Percentiles rank a stretch among this genome's conserved stretches.
Evolutionary conservation across 2,113 vertebrate genomes (phyloP).

Genomic region (Natator depressus): DNA sequence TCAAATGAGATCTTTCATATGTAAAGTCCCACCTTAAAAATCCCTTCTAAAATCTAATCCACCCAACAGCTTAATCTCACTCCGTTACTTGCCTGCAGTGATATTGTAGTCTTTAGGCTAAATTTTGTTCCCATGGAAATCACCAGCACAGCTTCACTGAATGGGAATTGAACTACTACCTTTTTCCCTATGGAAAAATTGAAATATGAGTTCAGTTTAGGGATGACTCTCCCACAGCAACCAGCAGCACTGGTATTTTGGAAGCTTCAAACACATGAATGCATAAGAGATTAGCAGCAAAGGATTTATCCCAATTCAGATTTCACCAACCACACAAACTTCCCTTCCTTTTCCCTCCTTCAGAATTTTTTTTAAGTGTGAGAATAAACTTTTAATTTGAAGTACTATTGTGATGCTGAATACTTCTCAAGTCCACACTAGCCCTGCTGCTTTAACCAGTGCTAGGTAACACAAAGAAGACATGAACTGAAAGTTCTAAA

Average conservation of each 20-base stretch:
- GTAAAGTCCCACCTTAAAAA: not conserved
- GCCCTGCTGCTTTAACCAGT: not conserved
- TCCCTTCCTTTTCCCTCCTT: not conserved
- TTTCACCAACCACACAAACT: not conserved
- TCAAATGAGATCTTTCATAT: not conserved
- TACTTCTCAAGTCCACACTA: constrained; percentile 5
- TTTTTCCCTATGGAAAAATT: not conserved
- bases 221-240: not conserved
- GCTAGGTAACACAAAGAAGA: constrained; percentile 3
- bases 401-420: not conserved
- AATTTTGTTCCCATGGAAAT: not conserved
- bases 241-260: not conserved
- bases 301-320: not conserved
- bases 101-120: not conserved
- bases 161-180: not conserved
- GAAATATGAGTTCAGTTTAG: not conserved
- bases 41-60: not conserved
- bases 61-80: not conserved
- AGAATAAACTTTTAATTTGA: not conserved
- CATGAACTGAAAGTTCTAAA: constrained; percentile 44
- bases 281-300: not conserved
- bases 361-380: not conserved
- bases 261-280: not conserved
- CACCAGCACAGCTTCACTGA: not conserved
- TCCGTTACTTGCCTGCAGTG: not conserved